These are phyloP conservation scores for Danio albolineatus DNA, from an alignment of 2,797 vertebrate genomes.

Conservation along the genomic window DNA sequence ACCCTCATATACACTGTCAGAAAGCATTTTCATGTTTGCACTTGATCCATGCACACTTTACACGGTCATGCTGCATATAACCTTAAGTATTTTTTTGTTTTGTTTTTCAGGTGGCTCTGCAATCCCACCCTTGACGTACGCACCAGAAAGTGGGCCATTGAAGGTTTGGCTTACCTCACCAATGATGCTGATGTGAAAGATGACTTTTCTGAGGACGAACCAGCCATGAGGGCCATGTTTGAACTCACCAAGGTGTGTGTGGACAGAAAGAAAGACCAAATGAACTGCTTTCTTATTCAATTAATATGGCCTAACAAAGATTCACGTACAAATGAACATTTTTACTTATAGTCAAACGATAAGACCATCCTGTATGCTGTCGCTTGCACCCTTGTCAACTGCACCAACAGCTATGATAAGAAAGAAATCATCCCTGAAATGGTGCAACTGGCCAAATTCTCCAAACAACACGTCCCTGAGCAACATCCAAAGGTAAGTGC, in stretches of 20 bases:
- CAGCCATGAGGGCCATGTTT: slow-evolving; percentile 95
- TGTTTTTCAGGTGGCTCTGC: slow-evolving; percentile 90
- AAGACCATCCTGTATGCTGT: slow-evolving; percentile 96
- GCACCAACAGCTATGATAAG: slow-evolving; percentile 95
- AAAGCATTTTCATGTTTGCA: neutral
- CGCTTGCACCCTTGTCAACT: slow-evolving; percentile 91
- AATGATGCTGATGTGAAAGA: slow-evolving; percentile 98
- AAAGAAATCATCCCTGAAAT: slow-evolving; percentile 95
- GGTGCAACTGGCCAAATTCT: slow-evolving; percentile 95
- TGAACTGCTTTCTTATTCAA: neutral
- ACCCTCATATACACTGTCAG: neutral
- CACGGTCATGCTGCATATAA: neutral
- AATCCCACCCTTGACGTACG: slow-evolving; percentile 88
- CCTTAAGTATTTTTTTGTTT: neutral
- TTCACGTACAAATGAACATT: neutral
- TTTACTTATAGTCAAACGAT: slow-evolving; percentile 83
- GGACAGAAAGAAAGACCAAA: neutral
- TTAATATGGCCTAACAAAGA: neutral
- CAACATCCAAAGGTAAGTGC: slow-evolving; percentile 92
- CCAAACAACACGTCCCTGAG: slow-evolving; percentile 97
- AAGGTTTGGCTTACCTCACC: slow-evolving; percentile 94
- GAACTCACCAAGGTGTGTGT: slow-evolving; percentile 88
- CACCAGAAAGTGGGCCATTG: slow-evolving; percentile 95
- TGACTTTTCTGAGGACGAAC: slow-evolving; percentile 95
- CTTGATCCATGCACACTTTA: neutral